These are phyloP conservation scores for Alfaro cultratus DNA, from an alignment of 2,797 vertebrate genomes.

Conservation along the genomic window DNA sequence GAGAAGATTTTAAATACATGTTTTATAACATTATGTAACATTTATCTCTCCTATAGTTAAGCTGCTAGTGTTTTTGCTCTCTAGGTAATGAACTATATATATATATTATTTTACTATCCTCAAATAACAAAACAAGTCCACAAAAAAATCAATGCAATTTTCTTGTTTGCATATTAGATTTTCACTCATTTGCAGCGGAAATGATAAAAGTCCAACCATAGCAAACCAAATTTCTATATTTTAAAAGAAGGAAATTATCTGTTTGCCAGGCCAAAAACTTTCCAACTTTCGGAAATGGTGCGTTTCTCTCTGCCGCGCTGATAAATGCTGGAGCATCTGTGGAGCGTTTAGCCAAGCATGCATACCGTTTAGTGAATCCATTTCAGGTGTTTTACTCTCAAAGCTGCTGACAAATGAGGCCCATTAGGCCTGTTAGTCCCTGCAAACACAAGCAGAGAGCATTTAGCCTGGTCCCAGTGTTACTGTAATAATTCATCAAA, in stretches of 20 bases:
- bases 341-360: slow-evolving; percentile 12
- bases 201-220: background rate
- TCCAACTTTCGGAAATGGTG: background rate
- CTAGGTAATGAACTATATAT: background rate
- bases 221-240: background rate
- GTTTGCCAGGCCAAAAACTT: background rate
- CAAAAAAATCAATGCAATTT: background rate
- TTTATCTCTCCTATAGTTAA: background rate
- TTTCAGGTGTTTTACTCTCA: slow-evolving; percentile 52
- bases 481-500: slow-evolving; percentile 29
- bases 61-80: background rate
- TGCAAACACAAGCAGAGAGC: slow-evolving; percentile 50
- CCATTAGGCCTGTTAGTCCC: slow-evolving; percentile 61
- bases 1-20: background rate
- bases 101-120: background rate
- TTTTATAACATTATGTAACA: background rate
- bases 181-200: slow-evolving; percentile 2
- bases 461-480: slow-evolving; percentile 13
- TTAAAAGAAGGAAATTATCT: background rate
- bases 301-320: background rate
- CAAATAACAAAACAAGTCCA: background rate
- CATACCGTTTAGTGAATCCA: slow-evolving; percentile 34
- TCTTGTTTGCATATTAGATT: background rate
- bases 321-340: slow-evolving; percentile 16
- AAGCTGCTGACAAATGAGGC: slow-evolving; percentile 57